phyloP scores from a whole-genome alignment of 2,888 invertebrate species.

The Nasonia oneida region DNA sequence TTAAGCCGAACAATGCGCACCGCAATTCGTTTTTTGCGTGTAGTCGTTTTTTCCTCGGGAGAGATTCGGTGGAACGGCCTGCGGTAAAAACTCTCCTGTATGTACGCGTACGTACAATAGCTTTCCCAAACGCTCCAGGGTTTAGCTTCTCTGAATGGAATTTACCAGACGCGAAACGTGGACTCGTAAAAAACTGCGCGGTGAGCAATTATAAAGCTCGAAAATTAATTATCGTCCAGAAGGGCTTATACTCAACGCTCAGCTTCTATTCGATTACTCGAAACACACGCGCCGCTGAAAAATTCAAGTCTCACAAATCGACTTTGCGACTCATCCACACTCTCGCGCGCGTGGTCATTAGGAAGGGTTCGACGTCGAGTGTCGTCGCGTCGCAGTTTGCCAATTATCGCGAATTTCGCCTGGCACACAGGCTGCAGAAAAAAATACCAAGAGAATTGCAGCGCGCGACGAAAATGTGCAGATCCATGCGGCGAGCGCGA shows the following conservation, averaged over 20 bases:
- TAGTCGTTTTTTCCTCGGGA: neutral
- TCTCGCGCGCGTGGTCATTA: neutral
- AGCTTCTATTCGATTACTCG: neutral
- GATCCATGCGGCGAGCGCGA: neutral
- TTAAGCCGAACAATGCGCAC: slow-evolving; percentile 37
- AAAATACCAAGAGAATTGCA: neutral
- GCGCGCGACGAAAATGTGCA: neutral
- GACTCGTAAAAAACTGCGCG: neutral
- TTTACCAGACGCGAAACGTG: neutral
- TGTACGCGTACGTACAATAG: neutral
- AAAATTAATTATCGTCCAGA: neutral
- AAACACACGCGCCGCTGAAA: neutral
- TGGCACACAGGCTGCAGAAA: neutral
- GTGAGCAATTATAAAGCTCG: neutral
- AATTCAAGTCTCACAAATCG: slow-evolving; percentile 45
- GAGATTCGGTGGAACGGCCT: neutral
- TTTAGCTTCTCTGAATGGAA: neutral
- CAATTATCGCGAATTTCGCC: slow-evolving; percentile 65
- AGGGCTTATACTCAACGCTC: neutral
- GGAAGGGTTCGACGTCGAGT: slow-evolving; percentile 7
- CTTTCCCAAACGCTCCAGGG: neutral
- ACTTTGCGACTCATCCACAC: slow-evolving; percentile 47
- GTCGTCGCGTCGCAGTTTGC: slow-evolving; percentile 59
- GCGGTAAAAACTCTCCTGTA: neutral
- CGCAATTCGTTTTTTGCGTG: slow-evolving; percentile 11